Percentiles rank a stretch among this genome's conserved stretches.
Conservation (phyloP, 2,113 vertebrate genomes). For the Tapirus terrestris region DNA sequence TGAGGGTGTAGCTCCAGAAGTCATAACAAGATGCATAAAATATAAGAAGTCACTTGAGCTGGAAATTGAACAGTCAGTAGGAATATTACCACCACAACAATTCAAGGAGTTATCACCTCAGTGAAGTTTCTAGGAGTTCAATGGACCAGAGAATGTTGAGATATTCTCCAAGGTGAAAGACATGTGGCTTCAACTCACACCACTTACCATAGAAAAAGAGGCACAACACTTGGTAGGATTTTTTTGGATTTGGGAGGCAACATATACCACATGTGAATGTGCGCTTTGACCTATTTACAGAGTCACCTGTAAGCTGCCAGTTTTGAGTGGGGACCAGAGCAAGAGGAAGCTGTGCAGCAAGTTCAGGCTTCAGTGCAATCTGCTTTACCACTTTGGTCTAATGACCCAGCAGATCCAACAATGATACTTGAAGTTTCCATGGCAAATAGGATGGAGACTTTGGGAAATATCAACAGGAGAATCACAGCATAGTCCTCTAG, state of each 20-base stretch:
- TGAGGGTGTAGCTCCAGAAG: not conserved
- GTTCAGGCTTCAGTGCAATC: not conserved
- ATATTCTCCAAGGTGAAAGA: not conserved
- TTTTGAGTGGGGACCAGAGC: not conserved
- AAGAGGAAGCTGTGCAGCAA: not conserved
- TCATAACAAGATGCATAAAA: not conserved
- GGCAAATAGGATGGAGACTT: not conserved
- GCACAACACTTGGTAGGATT: not conserved
- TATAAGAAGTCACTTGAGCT: not conserved
- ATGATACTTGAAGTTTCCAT: not conserved
- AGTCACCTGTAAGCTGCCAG: not conserved
- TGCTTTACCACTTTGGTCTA: too few species aligned
- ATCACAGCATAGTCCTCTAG: not conserved
- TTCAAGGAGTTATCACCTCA: not conserved
- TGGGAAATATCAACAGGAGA: not conserved
- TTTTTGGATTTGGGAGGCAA: not conserved
- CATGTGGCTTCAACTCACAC: not conserved
- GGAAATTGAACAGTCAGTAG: not conserved
- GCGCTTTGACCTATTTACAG: not conserved
- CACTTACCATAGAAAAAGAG: not conserved
- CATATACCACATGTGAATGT: not conserved
- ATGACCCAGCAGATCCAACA: not conserved
- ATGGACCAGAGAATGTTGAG: not conserved
- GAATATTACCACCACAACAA: not conserved
- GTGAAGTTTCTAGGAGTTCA: not conserved